These are phyloP conservation scores for Nyctibius bracteatus DNA, from an alignment of 2,113 vertebrate species.

Conservation along the genomic window DNA sequence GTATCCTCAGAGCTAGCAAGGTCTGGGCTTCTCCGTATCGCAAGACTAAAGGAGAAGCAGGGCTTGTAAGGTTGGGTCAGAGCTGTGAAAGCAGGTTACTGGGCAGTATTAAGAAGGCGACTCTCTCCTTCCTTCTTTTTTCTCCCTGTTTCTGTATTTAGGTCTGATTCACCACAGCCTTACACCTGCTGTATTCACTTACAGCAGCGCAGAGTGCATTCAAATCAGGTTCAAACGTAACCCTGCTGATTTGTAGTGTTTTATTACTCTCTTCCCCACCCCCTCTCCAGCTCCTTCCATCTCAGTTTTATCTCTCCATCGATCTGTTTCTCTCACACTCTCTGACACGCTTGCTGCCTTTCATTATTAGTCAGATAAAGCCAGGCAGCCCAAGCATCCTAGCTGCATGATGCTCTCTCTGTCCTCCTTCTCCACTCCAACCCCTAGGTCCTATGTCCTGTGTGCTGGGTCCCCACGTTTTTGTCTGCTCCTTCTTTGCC, in stretches of 20 bases:
- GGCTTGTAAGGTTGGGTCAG: background rate
- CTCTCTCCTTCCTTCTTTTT: background rate
- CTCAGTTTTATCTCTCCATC: conserved; percentile 65
- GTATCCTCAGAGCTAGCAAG: background rate
- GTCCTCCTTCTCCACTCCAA: background rate
- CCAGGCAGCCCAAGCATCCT: background rate
- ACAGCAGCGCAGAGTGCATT: background rate
- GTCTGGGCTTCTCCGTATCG: background rate
- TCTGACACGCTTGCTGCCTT: conserved; percentile 63
- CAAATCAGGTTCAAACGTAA: background rate
- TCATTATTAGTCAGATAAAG: conserved; percentile 64
- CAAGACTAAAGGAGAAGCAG: background rate
- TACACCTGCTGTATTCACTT: background rate
- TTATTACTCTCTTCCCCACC: conserved; percentile 26
- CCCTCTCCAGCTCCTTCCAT: conserved; percentile 19
- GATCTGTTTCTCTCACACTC: conserved; percentile 63
- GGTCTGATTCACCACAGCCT: background rate
- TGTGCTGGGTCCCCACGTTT: background rate
- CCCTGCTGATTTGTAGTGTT: background rate
- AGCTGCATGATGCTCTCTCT: background rate
- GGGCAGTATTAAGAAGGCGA: background rate
- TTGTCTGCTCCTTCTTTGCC: background rate
- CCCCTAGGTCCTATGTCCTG: background rate
- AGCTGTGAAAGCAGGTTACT: background rate
- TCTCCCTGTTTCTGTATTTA: background rate